Evolutionary conservation across 2,888 invertebrate species (phyloP), one percentile per base, ranked within the genome.

Genomic region (Ormia ochracea): DNA sequence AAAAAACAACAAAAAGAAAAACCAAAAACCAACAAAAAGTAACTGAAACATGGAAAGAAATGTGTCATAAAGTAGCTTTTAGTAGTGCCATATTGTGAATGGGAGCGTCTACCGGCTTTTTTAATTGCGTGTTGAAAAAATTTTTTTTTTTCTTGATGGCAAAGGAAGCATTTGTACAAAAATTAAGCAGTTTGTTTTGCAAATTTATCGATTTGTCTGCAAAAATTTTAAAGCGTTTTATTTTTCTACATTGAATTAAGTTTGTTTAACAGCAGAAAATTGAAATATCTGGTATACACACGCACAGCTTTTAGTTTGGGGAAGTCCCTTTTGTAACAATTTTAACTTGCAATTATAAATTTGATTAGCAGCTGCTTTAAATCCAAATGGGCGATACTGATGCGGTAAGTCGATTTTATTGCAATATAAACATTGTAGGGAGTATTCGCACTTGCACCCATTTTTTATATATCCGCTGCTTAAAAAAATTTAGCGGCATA

Each of bases 351-450:
- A 23, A 14, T 48, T 48, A 33, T n/a, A 45, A 21, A 17, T 1
- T 58, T 33, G 23, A 63, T 65, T 59, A 3, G 38, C 33, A 52
- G 48, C 41, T 23, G 43, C 21, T 19, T 5, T 5, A 5, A 14
- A 66, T 36, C 19, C n/a, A 50, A 78, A 83, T 83, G 83, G 78
- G 81, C 56, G 83, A 83, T 73, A 82, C 83, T n/a, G 83, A 83
- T 50, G 80, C 82, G 83, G 83, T 83, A 81, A 83, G 83, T 83
- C 54, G 3, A 43, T 33, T 5, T 33, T 36, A 43, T 43, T 56
- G 48, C 7, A 56, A 66, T 66, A 21, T 23, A 12, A 23, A 9
- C 23, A 70, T 31, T 41, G 43, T 7, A 23, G 1, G 4, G 12
- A 33, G 6, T 12, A 56, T 10, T 19, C 21, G 43, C 52, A 75